Base-by-base conservation (phyloP, 2,113 vertebrate genomes). In the Bujurquina vittata region DNA sequence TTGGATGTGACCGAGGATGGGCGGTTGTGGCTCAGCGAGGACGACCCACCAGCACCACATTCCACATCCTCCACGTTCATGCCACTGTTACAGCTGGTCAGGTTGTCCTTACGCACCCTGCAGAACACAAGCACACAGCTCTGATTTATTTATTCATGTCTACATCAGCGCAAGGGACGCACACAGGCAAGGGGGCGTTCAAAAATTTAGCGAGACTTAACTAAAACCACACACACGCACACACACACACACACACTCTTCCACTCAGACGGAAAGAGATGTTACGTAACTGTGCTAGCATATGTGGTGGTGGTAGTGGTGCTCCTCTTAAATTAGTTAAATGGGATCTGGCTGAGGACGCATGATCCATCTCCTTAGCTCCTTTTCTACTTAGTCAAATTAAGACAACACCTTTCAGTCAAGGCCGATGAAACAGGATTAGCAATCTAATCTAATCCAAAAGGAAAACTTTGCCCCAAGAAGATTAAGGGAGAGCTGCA, bases 71-170 rank as follows among this genome's bases (percentile, higher is more conserved):
- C 98, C 46, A 91, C 92, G 63, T 96, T 96, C 22, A 96, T 95
- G 1, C 96, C 93, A 1, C 95, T 96, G 1, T 95, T 96, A 85
- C 97, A 97, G 92, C 96, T 96, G 20, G 96, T 95, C 0, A 97
- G 92, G 86, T 97, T 98, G 89, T 98, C 98, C 91, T 99, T 99
- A 52, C 97, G 95, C 92, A 99, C 96, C 54, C 98, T 99, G 87
- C 5, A 61, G 57, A 40, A 77, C 40, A 89, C 54, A 75, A 58
- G 81, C 72, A 52, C 65, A 77, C 5, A n/a, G n/a, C 75, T 77
- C 23, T 62, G 52, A 85, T 84, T 88, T 67, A 90, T 67, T 89
- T 76, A 90, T 87, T 86, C 31, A 83, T 74, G 62, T 74, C 22
- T 11, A 20, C 74, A 81, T 86, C 72, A 31, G 75, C 55, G 65